A percentile compares a stretch with the other conserved stretches of the same genome.
These are phyloP conservation scores for Lamellibrachia satsuma DNA, from an alignment of 2,888 invertebrate genomes.

Conservation along the genomic window DNA sequence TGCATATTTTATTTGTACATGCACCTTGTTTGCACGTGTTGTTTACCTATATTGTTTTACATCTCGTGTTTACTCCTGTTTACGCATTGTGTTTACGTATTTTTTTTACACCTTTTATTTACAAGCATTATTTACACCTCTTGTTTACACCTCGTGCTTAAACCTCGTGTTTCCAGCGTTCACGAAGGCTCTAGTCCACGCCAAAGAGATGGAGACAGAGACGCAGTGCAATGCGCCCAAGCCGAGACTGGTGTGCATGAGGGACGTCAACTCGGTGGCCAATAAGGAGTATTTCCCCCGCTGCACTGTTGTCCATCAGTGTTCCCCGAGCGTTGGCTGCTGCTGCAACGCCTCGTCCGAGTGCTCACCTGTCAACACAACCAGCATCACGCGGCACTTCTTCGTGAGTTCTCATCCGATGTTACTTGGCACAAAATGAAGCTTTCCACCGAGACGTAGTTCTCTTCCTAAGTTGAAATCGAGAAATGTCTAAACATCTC, in stretches of 20 bases:
- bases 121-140: neutral
- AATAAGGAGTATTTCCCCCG: slow-evolving; percentile 83
- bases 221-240: slow-evolving; percentile 75
- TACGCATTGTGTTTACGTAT: neutral
- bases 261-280: slow-evolving; percentile 75
- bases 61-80: neutral
- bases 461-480: too few species aligned
- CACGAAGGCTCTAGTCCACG: slow-evolving; percentile 43
- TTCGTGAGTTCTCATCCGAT: slow-evolving; percentile 75
- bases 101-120: neutral
- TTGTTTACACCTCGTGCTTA: neutral
- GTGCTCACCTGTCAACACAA: slow-evolving; percentile 80
- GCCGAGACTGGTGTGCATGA: slow-evolving; percentile 78
- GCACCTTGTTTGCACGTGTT: neutral
- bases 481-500: too few species aligned
- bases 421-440: neutral
- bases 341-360: slow-evolving; percentile 81
- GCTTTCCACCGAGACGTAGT: too few species aligned
- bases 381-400: slow-evolving; percentile 79
- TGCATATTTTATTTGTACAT: neutral
- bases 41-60: neutral
- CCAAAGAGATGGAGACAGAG: slow-evolving; percentile 45
- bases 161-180: neutral
- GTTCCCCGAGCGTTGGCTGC: slow-evolving; percentile 87
- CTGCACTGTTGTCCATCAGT: slow-evolving; percentile 86